Evolutionary conservation across 2,888 invertebrate species (phyloP).

Genomic region (Invenusta paracnida): DNA sequence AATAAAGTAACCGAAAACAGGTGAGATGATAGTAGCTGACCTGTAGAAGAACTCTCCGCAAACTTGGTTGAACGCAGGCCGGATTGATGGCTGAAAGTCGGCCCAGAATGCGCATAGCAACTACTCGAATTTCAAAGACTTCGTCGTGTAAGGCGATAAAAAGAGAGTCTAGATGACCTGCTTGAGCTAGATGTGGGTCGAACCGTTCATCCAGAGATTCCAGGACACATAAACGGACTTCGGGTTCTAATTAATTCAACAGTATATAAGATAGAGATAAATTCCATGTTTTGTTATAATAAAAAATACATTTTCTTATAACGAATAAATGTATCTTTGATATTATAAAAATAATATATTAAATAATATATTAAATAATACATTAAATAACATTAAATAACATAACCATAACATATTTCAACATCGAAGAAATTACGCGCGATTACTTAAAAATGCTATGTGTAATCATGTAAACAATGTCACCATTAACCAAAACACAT

Average conservation of each 20-base stretch:
- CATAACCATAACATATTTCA: too few relatives aligned
- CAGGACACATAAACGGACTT: slow-evolving; percentile 85
- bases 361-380: slow-evolving; percentile 34
- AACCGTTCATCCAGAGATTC: slow-evolving; percentile 84
- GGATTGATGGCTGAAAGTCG: slow-evolving; percentile 88
- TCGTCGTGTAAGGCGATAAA: slow-evolving; percentile 95
- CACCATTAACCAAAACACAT: too few relatives aligned
- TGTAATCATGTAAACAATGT: too few relatives aligned
- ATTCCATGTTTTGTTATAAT: neutral
- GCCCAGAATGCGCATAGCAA: slow-evolving; percentile 87
- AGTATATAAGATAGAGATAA: neutral
- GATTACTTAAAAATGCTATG: too few relatives aligned
- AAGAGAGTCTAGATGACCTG: slow-evolving; percentile 84
- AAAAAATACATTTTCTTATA: slow-evolving; percentile 3
- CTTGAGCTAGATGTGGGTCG: slow-evolving; percentile 88
- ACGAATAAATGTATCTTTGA: too few relatives aligned
- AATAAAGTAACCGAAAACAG: too few relatives aligned
- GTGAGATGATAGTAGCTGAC: too few relatives aligned
- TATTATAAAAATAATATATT: slow-evolving; percentile 17
- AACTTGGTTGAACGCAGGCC: slow-evolving; percentile 92
- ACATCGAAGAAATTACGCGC: too few relatives aligned
- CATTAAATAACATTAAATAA: too few relatives aligned
- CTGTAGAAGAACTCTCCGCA: slow-evolving; percentile 81
- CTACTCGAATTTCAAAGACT: slow-evolving; percentile 86
- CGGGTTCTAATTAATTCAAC: slow-evolving; percentile 78